Conservation (phyloP, 1,140 invertebrate genomes). For the Drosophila obscura region DNA sequence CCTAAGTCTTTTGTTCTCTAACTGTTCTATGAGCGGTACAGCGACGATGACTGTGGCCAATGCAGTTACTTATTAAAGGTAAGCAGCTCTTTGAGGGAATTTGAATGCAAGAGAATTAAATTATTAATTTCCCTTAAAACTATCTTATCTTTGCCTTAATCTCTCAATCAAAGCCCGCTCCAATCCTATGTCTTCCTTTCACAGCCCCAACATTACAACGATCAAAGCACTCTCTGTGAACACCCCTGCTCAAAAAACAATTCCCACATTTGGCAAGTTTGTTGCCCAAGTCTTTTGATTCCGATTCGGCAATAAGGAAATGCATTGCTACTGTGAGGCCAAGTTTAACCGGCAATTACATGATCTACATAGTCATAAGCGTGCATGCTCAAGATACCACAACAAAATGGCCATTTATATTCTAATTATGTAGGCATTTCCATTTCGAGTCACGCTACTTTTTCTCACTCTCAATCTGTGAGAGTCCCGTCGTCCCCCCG, state of each 20-base stretch:
- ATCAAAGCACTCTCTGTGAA: too few relatives aligned
- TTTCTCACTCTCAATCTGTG: conserved; percentile 47
- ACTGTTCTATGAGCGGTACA: conserved; percentile 32
- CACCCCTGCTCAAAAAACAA: neutral
- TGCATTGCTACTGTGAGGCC: conserved; percentile 10
- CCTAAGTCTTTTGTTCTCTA: conserved; percentile 67
- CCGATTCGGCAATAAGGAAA: conserved; percentile 61
- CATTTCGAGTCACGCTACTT: conserved; percentile 65
- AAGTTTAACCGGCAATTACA: conserved; percentile 48
- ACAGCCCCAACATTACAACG: too few relatives aligned
- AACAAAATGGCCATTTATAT: conserved; percentile 75
- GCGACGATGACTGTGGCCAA: conserved; percentile 8
- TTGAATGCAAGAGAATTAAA: neutral
- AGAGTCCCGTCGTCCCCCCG: conserved; percentile 5
- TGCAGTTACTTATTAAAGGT: neutral
- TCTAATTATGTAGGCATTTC: conserved; percentile 68
- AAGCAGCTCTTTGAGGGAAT: neutral
- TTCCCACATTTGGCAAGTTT: conserved; percentile 43
- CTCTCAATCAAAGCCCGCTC: too few relatives aligned
- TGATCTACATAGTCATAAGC: conserved; percentile 36
- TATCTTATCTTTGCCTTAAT: too few relatives aligned
- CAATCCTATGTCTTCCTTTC: too few relatives aligned
- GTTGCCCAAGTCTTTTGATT: conserved; percentile 53
- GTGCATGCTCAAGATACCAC: conserved; percentile 46
- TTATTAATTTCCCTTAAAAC: too few relatives aligned